Conservation (phyloP, 1,140 invertebrate genomes). For the Physella acuta region DNA sequence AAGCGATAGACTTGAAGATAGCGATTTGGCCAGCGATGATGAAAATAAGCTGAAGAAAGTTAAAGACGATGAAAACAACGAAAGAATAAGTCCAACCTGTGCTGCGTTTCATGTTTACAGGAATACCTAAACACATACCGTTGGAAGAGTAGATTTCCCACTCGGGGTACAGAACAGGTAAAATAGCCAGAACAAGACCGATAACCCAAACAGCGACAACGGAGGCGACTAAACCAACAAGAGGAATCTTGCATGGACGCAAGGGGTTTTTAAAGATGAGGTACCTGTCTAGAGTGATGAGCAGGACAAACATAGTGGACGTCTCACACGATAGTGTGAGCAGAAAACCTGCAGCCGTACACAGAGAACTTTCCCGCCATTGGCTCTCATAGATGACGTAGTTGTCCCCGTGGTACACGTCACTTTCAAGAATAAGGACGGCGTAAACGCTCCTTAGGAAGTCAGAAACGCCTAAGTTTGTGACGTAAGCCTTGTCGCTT, state of each 20-base stretch:
- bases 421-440: constrained; percentile 41
- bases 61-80: constrained; percentile 35
- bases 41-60: constrained; percentile 32
- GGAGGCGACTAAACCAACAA: constrained; percentile 14
- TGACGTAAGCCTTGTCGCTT: constrained; percentile 40
- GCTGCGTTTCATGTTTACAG: constrained; percentile 27
- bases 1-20: background rate
- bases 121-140: constrained; percentile 38
- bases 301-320: constrained; percentile 27
- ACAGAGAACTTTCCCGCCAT: constrained; percentile 40
- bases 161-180: constrained; percentile 31
- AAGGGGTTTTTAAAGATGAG: constrained; percentile 43
- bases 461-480: constrained; percentile 46
- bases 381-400: constrained; percentile 39
- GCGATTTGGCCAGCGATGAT: constrained; percentile 33
- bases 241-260: constrained; percentile 23
- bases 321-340: constrained; percentile 36
- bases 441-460: constrained; percentile 53
- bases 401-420: constrained; percentile 28
- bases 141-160: constrained; percentile 36
- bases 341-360: constrained; percentile 47
- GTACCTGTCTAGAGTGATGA: constrained; percentile 40
- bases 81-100: constrained; percentile 34
- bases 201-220: constrained; percentile 25
- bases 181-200: constrained; percentile 24